Evolutionary conservation across 2,113 vertebrate genomes (phyloP), one percentile per base, ranked within the genome.

Genomic region (Silurus glanis): DNA sequence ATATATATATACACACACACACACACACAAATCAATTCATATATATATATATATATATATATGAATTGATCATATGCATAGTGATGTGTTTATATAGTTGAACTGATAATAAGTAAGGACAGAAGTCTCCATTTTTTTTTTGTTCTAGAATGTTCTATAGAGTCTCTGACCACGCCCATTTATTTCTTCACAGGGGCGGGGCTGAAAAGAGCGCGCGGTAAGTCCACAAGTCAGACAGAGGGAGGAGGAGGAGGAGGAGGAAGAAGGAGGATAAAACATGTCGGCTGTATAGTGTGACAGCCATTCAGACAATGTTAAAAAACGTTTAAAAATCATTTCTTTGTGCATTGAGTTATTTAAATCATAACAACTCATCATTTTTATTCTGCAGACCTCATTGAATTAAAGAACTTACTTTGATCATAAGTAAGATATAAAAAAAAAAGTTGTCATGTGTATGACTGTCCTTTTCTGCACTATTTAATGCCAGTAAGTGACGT

Each of bases 141-240:
- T 62, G 37, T 25, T 51, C 78, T 59, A 80, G 78, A 80, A 59
- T 79, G 66, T 79, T 53, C 49, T 28, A 14, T 55, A 76, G 12
- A 55, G 47, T 53, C 9, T 76, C 21, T 75, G 51, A 37, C 85
- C 67, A 85, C 81, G 53, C 86, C 86, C 86, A 82, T n/a, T 74
- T 51, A 14, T 25, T 16, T 6, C 6, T 49, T 28, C 2, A 72
- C 49, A 74, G 56, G 75, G 84, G 89, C 64, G 80, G 81, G 67
- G 64, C 10, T 58, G 61, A 28, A 51, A 47, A 53, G 64, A 78
- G 59, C 82, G 82, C 80, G 67, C 79, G 67, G 8, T 47, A 53
- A 76, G 53, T 61, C 58, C 14, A 37, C 3, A 19, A 86, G 55
- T 80, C 66, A 55, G 61, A 85, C 19, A 6, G 9, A 8, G 25